A percentile compares a stretch with the other conserved stretches of the same genome.
These are phyloP conservation scores for Sinohyriopsis cumingii DNA, from an alignment of 2,888 invertebrate species.

Conservation along the genomic window DNA sequence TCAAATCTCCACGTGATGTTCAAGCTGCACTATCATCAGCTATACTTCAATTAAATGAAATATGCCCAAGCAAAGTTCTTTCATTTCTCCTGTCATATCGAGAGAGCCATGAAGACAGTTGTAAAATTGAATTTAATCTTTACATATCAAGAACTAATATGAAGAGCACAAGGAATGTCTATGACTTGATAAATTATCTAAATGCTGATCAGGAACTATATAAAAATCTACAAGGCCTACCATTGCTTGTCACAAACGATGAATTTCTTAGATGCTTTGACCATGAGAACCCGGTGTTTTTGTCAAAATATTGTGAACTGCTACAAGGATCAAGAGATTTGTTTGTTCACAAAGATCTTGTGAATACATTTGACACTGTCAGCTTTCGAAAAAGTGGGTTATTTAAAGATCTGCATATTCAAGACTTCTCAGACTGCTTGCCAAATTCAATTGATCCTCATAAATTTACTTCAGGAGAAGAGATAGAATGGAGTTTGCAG, in stretches of 20 bases:
- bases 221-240: conserved; percentile 20
- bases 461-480: neutral
- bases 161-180: neutral
- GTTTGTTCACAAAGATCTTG: too few species aligned
- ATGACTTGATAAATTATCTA: conserved; percentile 15
- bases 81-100: too few species aligned
- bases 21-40: too few species aligned
- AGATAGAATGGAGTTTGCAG: too few species aligned
- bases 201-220: conserved; percentile 9
- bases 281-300: conserved; percentile 7
- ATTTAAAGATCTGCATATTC: conserved; percentile 4
- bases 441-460: too few species aligned
- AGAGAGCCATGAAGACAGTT: neutral
- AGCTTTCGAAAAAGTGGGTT: too few species aligned
- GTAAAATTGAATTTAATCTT: neutral
- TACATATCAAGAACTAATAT: conserved; percentile 14
- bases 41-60: too few species aligned
- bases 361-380: too few species aligned
- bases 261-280: conserved; percentile 12
- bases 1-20: too few species aligned
- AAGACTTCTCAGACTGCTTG: conserved; percentile 3
- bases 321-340: conserved; percentile 13
- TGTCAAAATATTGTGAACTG: conserved; percentile 12
- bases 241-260: conserved; percentile 31
- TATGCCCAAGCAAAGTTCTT: too few species aligned